Conservation (phyloP, 2,113 vertebrate genomes). For the Gallinago undulata region DNA sequence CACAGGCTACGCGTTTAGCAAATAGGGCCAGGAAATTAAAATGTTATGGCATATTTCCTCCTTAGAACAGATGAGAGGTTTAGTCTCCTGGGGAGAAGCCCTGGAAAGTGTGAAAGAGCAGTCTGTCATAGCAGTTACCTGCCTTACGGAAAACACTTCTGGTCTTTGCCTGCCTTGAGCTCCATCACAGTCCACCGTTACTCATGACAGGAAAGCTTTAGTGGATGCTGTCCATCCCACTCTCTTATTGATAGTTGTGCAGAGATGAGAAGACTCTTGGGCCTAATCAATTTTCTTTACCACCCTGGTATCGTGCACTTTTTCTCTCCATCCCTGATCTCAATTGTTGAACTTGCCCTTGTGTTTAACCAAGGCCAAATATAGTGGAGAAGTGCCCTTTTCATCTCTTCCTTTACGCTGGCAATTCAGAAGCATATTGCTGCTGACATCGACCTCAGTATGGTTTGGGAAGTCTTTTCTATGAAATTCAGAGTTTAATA, state of each 20-base stretch:
- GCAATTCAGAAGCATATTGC: neutral
- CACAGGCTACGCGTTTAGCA: neutral
- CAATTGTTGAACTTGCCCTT: neutral
- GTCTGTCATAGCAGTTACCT: neutral
- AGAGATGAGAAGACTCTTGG: neutral
- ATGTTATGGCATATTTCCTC: constrained; percentile 4
- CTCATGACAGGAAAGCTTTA: neutral
- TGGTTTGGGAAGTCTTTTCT: neutral
- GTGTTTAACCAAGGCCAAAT: neutral
- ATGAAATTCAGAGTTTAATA: neutral
- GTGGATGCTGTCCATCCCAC: neutral
- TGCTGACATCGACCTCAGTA: neutral
- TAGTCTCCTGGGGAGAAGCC: constrained; percentile 15
- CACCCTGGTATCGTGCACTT: neutral
- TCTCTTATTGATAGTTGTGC: neutral
- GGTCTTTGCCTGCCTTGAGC: neutral
- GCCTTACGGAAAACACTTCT: neutral
- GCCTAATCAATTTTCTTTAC: neutral
- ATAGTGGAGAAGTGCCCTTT: neutral
- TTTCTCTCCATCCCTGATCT: neutral
- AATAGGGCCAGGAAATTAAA: constrained; percentile 5
- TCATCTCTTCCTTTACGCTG: neutral
- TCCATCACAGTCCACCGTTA: neutral
- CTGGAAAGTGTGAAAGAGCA: constrained; percentile 22
- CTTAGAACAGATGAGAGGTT: constrained; percentile 38